Conservation (phyloP, 2,113 vertebrate species). For the Cyprinus carpio region DNA sequence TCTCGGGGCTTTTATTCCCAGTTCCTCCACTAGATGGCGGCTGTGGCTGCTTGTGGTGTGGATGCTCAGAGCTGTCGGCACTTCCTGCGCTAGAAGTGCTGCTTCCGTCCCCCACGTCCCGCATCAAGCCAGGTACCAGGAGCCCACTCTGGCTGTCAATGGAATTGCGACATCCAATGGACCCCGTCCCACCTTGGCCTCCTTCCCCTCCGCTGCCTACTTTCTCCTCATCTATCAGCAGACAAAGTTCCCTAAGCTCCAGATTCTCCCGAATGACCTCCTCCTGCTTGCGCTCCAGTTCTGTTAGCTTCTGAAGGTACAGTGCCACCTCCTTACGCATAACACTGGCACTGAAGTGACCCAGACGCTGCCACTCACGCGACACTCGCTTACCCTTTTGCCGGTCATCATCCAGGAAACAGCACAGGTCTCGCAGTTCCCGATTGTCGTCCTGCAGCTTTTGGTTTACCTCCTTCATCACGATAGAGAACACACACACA, state of each 20-base stretch:
- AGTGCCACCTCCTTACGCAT: conserved; percentile 97
- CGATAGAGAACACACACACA: too few relatives aligned
- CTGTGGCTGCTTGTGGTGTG: conserved; percentile 84
- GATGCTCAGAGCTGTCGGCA: conserved; percentile 90
- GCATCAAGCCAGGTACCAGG: conserved; percentile 76
- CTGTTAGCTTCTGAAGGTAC: conserved; percentile 94
- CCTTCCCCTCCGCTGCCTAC: conserved; percentile 61
- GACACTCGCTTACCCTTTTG: conserved; percentile 97
- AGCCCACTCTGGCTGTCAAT: conserved; percentile 94
- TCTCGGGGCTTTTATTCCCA: conserved; percentile 80
- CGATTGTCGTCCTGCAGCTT: conserved; percentile 98
- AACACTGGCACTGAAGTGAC: conserved; percentile 89
- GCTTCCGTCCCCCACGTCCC: conserved; percentile 93
- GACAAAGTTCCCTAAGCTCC: conserved; percentile 93
- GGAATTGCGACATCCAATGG: conserved; percentile 87
- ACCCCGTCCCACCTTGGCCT: conserved; percentile 39
- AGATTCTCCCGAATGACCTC: conserved; percentile 92
- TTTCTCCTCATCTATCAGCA: conserved; percentile 93
- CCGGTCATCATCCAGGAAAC: conserved; percentile 94
- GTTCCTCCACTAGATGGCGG: conserved; percentile 69
- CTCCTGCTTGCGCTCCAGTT: conserved; percentile 91
- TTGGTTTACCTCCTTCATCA: conserved; percentile 90
- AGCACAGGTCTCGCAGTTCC: conserved; percentile 94
- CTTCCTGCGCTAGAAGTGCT: conserved; percentile 94
- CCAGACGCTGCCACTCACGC: conserved; percentile 94